Evolutionary conservation across 2,888 invertebrate genomes (phyloP).

Genomic region (Platerodrilus igneus): DNA sequence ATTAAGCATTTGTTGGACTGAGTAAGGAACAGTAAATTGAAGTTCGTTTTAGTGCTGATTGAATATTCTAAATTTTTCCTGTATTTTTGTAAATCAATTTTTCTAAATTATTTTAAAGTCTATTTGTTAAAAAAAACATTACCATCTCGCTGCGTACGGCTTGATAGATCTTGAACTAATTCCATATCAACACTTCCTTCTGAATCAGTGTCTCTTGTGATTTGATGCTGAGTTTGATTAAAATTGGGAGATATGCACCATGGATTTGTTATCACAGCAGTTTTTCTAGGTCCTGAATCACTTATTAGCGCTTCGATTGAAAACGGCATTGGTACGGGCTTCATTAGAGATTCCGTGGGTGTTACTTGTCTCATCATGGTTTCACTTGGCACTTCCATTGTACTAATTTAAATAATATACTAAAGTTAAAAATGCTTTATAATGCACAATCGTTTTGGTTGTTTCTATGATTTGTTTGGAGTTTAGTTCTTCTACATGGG

Average conservation of each 20-base stretch:
- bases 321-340: slow-evolving; percentile 56
- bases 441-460: too few species aligned
- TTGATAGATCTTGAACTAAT: slow-evolving; percentile 45
- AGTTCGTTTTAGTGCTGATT: too few species aligned
- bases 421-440: too few species aligned
- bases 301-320: slow-evolving; percentile 60
- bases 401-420: too few species aligned
- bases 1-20: too few species aligned
- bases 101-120: too few species aligned
- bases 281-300: slow-evolving; percentile 40
- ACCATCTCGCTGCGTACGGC: slow-evolving; percentile 35
- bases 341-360: slow-evolving; percentile 35
- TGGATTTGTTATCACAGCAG: slow-evolving; percentile 27
- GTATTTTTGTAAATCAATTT: too few species aligned
- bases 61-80: too few species aligned
- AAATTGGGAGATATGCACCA: slow-evolving; percentile 18
- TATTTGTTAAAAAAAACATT: too few species aligned
- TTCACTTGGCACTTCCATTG: slow-evolving; percentile 35
- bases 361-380: slow-evolving; percentile 27
- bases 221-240: slow-evolving; percentile 14
- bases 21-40: too few species aligned
- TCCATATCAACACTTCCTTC: slow-evolving; percentile 46
- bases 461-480: too few species aligned
- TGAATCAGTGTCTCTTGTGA: slow-evolving; percentile 41
- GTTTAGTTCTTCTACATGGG: too few species aligned